A percentile compares a stretch with the other conserved stretches of the same genome.
Conservation (phyloP, 2,888 invertebrate species). For the Pterostichus madidus region DNA sequence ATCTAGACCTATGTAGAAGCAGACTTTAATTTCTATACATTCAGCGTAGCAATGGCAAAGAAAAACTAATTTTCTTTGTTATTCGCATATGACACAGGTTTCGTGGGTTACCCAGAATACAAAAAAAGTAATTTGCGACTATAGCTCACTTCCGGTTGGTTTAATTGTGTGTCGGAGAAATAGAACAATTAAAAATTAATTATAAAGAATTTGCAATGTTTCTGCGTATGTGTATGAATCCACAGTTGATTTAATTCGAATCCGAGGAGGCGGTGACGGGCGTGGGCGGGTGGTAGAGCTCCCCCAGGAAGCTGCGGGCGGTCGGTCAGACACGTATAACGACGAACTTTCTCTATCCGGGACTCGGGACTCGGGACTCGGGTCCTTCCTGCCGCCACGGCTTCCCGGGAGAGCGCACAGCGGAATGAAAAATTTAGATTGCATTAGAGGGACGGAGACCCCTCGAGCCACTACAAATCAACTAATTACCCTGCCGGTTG, state of each 20-base stretch:
- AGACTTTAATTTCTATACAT: no score
- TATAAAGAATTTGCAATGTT: no score
- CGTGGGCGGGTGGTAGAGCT: background rate
- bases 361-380: conserved; percentile 36
- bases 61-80: no score
- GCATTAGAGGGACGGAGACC: conserved; percentile 77
- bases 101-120: no score
- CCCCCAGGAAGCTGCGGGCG: conserved; percentile 31
- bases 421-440: conserved; percentile 79
- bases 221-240: no score
- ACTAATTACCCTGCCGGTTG: conserved; percentile 77
- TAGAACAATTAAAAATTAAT: no score
- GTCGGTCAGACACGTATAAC: conserved; percentile 44
- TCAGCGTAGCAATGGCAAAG: no score
- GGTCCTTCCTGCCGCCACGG: conserved; percentile 71
- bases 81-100: no score
- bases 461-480: conserved; percentile 79
- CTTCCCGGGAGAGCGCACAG: conserved; percentile 73
- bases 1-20: no score
- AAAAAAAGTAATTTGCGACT: no score
- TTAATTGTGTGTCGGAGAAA: no score
- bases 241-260: conserved; percentile 37
- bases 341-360: conserved; percentile 35
- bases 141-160: no score
- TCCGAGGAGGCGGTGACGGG: background rate